These are phyloP conservation scores for Sesamia nonagrioides DNA, from an alignment of 1,140 invertebrate genomes.

Conservation along the genomic window DNA sequence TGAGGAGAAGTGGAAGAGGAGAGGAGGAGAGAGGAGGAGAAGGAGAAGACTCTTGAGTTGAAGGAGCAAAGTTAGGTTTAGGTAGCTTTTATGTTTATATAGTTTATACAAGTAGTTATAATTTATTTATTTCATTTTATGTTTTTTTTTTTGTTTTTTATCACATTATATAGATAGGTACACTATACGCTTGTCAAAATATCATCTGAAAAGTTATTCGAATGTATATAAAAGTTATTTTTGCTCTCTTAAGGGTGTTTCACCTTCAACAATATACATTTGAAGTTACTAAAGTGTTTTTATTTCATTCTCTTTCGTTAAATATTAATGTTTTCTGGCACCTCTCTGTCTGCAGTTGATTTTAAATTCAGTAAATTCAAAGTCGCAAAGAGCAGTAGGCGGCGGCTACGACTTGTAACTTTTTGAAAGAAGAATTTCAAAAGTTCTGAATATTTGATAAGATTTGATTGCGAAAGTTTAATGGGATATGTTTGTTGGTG, in stretches of 20 bases:
- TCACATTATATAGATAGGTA: too few species aligned
- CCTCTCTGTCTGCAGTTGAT: slow-evolving; percentile 11
- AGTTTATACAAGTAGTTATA: too few species aligned
- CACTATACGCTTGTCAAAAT: background rate
- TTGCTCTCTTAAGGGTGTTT: background rate
- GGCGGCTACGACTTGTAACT: background rate
- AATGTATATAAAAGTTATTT: background rate
- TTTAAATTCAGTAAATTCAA: slow-evolving; percentile 1
- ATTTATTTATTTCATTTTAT: too few species aligned
- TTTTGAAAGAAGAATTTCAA: slow-evolving; percentile 5
- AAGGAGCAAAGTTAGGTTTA: too few species aligned
- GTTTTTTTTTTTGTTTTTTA: too few species aligned
- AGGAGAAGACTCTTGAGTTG: too few species aligned
- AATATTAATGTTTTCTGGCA: background rate
- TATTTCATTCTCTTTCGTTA: background rate
- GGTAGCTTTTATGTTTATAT: too few species aligned
- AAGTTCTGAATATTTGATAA: background rate
- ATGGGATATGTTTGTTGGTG: background rate
- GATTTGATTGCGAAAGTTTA: background rate
- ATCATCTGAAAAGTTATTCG: background rate
- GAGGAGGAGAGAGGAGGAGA: too few species aligned
- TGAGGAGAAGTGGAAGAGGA: too few species aligned
- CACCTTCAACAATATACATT: background rate
- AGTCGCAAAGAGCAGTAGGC: background rate
- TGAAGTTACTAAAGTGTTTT: background rate